Percentiles rank a stretch among this genome's conserved stretches.
Conservation (phyloP, 2,797 vertebrate species). For the Acipenser transmontanus region DNA sequence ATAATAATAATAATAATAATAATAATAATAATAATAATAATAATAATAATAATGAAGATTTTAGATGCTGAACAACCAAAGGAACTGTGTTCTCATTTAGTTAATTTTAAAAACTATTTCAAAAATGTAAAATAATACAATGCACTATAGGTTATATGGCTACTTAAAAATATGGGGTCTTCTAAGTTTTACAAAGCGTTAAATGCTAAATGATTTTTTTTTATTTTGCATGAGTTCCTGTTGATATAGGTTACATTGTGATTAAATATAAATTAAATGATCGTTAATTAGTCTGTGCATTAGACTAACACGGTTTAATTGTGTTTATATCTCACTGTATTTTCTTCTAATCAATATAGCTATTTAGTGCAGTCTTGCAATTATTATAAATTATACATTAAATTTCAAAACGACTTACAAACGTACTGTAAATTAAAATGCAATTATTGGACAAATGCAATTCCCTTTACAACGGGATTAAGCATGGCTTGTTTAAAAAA, state of each 20-base stretch:
- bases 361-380: slow-evolving; percentile 19
- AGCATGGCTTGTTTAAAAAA: too few relatives aligned
- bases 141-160: too few relatives aligned
- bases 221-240: neutral
- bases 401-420: neutral
- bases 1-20: too few relatives aligned
- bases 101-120: too few relatives aligned
- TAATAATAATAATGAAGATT: too few relatives aligned
- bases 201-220: neutral
- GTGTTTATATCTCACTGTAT: slow-evolving; percentile 44
- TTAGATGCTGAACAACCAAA: too few relatives aligned
- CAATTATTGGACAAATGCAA: neutral
- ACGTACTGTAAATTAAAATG: neutral
- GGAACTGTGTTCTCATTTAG: too few relatives aligned
- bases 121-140: neutral
- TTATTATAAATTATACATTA: neutral
- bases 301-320: slow-evolving; percentile 47
- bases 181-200: neutral
- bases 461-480: too few relatives aligned
- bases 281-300: slow-evolving; percentile 53
- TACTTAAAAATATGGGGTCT: too few relatives aligned
- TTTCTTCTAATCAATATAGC: slow-evolving; percentile 45
- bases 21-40: too few relatives aligned
- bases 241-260: slow-evolving; percentile 45
- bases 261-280: slow-evolving; percentile 56